Conservation (phyloP, 2,888 invertebrate genomes). For the Ophion ventricosus region DNA sequence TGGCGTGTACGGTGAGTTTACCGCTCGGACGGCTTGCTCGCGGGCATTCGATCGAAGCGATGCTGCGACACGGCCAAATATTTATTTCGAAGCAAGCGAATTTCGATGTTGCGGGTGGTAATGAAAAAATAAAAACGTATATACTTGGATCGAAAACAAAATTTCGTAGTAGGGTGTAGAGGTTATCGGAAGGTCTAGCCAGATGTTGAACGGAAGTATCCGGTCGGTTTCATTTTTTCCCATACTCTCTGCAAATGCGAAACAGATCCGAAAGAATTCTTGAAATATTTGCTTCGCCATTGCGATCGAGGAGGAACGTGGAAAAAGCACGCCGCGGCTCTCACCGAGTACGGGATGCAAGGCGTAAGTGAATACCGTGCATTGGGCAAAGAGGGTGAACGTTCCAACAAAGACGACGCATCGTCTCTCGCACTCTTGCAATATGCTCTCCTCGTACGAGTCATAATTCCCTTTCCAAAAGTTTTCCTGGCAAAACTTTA, state of each 20-base stretch:
- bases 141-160: constrained; percentile 68
- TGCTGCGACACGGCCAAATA: not conserved
- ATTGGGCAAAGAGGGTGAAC: constrained; percentile 63
- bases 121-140: not conserved
- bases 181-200: constrained; percentile 65
- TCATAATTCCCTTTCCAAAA: constrained; percentile 64
- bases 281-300: not conserved
- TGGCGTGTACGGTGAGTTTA: too few species aligned
- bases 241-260: constrained; percentile 62
- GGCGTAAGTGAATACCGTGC: constrained; percentile 61
- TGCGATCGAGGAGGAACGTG: not conserved
- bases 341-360: constrained; percentile 62
- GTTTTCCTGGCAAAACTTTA: constrained; percentile 57
- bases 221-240: constrained; percentile 65
- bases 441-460: constrained; percentile 32
- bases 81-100: not conserved
- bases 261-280: not conserved
- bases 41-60: not conserved
- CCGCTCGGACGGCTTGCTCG: not conserved
- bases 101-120: not conserved
- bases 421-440: constrained; percentile 51
- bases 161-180: constrained; percentile 71
- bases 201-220: constrained; percentile 66
- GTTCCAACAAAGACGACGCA: constrained; percentile 58
- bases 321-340: constrained; percentile 1